Percentiles rank a stretch among this genome's conserved stretches.
These are phyloP conservation scores for Saccostrea cuccullata DNA, from an alignment of 1,140 invertebrate genomes.

Conservation along the genomic window DNA sequence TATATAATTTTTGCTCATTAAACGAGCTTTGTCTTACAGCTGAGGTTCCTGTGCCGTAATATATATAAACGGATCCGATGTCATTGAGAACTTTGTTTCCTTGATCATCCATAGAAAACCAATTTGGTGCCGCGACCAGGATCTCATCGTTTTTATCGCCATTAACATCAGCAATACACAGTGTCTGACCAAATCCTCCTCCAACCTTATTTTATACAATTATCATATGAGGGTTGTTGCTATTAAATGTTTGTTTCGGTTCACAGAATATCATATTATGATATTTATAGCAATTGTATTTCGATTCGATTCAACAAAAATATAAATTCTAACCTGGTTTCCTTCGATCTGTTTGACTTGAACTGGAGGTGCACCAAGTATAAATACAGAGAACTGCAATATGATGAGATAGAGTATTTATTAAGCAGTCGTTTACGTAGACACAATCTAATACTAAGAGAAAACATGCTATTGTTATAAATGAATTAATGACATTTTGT, in stretches of 20 bases:
- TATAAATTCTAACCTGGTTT: background rate
- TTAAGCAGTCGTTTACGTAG: too few species aligned
- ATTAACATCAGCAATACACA: constrained; percentile 16
- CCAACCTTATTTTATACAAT: background rate
- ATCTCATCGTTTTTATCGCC: background rate
- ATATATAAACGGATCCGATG: background rate
- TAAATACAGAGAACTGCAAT: background rate
- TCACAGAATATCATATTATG: too few species aligned
- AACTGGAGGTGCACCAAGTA: background rate
- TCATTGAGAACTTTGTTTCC: background rate
- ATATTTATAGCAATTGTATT: too few species aligned
- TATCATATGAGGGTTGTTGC: background rate
- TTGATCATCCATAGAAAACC: background rate
- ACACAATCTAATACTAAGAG: too few species aligned
- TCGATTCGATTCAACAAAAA: background rate
- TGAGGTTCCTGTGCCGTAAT: background rate
- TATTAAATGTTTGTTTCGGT: too few species aligned
- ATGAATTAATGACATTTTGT: too few species aligned
- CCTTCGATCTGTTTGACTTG: constrained; percentile 16
- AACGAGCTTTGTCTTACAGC: background rate
- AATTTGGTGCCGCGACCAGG: constrained; percentile 25
- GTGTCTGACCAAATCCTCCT: constrained; percentile 8
- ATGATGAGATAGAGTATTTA: background rate
- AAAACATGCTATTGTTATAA: too few species aligned
- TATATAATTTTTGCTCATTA: too few species aligned